Evolutionary conservation across 1,140 invertebrate species (phyloP).

Genomic region (Diplogasteroides magnus): DNA sequence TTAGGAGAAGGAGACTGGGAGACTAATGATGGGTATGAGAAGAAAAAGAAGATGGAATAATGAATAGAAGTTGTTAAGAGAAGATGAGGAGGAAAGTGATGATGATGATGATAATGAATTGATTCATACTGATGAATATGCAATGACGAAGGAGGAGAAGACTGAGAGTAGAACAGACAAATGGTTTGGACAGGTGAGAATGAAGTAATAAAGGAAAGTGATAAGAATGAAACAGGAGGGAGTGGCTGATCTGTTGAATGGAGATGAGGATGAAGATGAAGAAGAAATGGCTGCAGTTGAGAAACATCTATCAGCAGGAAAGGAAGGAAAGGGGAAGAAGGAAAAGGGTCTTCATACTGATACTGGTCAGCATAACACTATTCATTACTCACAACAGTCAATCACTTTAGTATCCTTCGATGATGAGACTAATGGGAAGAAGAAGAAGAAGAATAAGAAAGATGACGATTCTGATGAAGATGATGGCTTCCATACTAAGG

Average conservation of each 20-base stretch:
- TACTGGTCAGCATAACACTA: constrained; percentile 24
- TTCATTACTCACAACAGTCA: neutral
- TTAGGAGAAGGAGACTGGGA: constrained; percentile 64
- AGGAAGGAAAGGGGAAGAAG: constrained; percentile 39
- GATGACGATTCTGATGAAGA: neutral
- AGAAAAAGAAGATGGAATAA: constrained; percentile 18
- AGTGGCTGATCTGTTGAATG: constrained; percentile 10
- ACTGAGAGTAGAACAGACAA: constrained; percentile 26
- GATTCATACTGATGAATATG: constrained; percentile 31
- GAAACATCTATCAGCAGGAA: constrained; percentile 42
- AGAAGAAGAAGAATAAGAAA: constrained; percentile 18
- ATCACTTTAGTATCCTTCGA: neutral
- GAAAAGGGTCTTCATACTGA: constrained; percentile 38
- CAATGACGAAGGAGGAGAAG: constrained; percentile 29
- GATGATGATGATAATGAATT: constrained; percentile 39
- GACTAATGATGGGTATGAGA: constrained; percentile 7
- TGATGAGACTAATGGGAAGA: constrained; percentile 1
- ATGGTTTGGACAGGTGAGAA: constrained; percentile 35
- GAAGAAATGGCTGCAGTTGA: constrained; percentile 38
- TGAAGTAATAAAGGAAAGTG: constrained; percentile 2
- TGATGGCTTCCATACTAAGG: constrained; percentile 16
- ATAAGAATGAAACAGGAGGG: constrained; percentile 1
- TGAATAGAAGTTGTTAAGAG: constrained; percentile 21
- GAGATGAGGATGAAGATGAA: constrained; percentile 43
- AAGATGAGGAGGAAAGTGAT: constrained; percentile 33